phyloP scores from a whole-genome alignment of 1,140 invertebrate genomes.

The Drosophila nigrodunni region DNA sequence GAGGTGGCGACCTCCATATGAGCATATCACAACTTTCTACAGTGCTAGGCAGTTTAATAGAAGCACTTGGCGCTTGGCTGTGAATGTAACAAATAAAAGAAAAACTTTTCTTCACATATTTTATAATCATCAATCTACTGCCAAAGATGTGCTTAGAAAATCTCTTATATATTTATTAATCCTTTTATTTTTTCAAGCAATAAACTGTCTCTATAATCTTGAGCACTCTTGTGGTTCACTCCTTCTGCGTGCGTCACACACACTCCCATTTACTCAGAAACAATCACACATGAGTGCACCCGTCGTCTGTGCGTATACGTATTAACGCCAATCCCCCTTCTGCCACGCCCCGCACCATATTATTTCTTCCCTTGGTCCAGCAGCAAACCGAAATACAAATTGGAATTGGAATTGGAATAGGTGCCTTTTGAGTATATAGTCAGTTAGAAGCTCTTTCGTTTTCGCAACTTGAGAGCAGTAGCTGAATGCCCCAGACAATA shows the following conservation, averaged over 20 bases:
- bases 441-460: conserved; percentile 26
- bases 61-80: neutral
- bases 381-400: conserved; percentile 51
- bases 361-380: no score
- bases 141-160: no score
- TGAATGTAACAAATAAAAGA: neutral
- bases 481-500: conserved; percentile 72
- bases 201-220: neutral
- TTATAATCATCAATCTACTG: no score
- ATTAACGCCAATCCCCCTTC: conserved; percentile 50
- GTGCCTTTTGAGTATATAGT: conserved; percentile 36
- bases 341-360: neutral
- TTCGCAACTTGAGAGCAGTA: conserved; percentile 14
- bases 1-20: conserved; percentile 44
- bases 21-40: conserved; percentile 36
- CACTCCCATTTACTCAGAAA: conserved; percentile 44
- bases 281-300: conserved; percentile 69
- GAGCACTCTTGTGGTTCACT: conserved; percentile 15
- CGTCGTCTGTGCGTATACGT: conserved; percentile 49
- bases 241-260: conserved; percentile 23
- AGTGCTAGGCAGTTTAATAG: conserved; percentile 24
- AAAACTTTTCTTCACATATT: no score
- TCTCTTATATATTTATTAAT: no score
- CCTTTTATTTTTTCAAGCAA: no score
- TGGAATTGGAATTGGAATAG: conserved; percentile 55